Percentiles rank a stretch among this genome's conserved stretches.
Evolutionary conservation across 64 coral and sea anemone species (phyloP).

Genomic region (Platygyra sinensis): DNA sequence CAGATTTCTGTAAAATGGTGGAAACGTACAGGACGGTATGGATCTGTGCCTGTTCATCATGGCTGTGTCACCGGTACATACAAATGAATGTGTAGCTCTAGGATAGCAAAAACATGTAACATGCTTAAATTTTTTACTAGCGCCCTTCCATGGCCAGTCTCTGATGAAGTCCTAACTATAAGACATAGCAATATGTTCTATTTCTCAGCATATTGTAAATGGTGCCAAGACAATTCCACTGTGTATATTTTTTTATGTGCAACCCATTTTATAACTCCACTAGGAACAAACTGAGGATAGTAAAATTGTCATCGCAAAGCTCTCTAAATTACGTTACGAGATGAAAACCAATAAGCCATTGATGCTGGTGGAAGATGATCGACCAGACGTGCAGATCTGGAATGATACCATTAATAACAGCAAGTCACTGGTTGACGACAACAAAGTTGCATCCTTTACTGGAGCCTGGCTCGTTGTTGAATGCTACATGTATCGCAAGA

Average conservation of each 20-base stretch:
- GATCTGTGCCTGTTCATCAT: no score
- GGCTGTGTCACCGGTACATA: no score
- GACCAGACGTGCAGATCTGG: conserved; percentile 72
- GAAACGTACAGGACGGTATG: no score
- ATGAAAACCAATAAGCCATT: conserved; percentile 89
- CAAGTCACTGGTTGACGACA: conserved; percentile 63
- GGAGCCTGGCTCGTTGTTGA: conserved; percentile 88
- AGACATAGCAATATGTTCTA: no score
- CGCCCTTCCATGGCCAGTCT: no score
- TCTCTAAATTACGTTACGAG: conserved; percentile 93
- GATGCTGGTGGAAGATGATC: conserved; percentile 60
- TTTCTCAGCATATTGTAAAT: no score
- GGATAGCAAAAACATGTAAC: no score
- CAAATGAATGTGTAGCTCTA: no score
- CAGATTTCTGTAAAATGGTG: no score
- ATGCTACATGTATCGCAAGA: conserved; percentile 95
- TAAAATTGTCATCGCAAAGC: conserved; percentile 73
- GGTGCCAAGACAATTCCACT: no score
- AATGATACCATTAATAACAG: conserved; percentile 64
- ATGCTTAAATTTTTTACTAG: no score
- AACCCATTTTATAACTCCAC: background rate
- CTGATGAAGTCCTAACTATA: no score
- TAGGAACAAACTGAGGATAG: conserved; percentile 86
- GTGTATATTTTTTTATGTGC: background rate
- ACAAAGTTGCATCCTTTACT: conserved; percentile 59